phyloP scores from a whole-genome alignment of 2,113 vertebrate genomes.

The Numida meleagris region DNA sequence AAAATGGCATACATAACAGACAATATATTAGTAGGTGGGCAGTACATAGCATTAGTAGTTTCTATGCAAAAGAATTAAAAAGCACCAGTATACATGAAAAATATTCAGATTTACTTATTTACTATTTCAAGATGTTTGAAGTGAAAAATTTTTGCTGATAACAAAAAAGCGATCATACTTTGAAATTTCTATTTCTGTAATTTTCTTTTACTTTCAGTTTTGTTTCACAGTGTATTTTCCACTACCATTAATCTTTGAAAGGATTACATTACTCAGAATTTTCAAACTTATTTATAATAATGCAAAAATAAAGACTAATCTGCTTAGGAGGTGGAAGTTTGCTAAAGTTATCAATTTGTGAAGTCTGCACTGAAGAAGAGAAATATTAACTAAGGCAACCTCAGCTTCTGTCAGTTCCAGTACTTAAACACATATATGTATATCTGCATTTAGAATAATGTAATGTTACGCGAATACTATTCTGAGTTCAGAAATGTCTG shows the following conservation, averaged over 20 bases:
- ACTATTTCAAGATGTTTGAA: neutral
- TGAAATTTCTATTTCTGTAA: neutral
- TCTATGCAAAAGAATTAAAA: neutral
- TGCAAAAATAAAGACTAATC: neutral
- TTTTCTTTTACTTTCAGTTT: neutral
- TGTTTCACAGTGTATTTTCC: neutral
- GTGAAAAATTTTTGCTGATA: neutral
- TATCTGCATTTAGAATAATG: neutral
- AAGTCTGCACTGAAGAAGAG: neutral
- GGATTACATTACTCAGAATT: neutral
- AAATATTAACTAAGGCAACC: neutral
- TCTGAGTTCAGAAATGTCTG: neutral
- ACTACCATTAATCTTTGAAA: neutral
- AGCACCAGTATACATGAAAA: neutral
- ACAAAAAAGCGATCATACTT: neutral
- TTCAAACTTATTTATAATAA: neutral
- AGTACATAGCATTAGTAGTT: neutral
- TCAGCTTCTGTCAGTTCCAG: neutral
- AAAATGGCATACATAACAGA: neutral
- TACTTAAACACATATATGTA: neutral
- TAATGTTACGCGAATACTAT: neutral
- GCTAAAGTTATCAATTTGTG: neutral
- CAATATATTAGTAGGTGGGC: neutral
- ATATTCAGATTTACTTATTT: neutral
- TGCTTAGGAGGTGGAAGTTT: neutral